Base-by-base conservation (phyloP, 2,113 vertebrate species). In the Erpornis zantholeuca region DNA sequence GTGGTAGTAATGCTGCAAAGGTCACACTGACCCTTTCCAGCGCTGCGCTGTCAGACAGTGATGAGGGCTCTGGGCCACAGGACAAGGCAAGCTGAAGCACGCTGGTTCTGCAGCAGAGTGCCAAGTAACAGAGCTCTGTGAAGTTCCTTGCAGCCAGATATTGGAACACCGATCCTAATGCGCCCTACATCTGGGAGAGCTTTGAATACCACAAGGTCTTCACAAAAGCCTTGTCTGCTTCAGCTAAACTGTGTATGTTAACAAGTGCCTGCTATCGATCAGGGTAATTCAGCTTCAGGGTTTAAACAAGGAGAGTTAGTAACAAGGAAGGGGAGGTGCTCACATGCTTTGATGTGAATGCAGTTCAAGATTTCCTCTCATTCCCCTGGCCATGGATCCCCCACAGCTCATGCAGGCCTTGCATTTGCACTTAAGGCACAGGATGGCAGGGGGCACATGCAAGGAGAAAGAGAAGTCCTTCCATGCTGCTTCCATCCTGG, bases 241-340 rank as follows among this genome's bases (percentile, higher is more conserved):
- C 93, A 90, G 87, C 79, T 93, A 70, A 95, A 96, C 54, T 75
- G 79, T 38, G 76, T 90, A 88, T 59, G 87, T 94, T 95, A 96
- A 95, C 92, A 95, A 96, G 73, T 36, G 73, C 44, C 63, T 90
- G 57, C 63, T 91, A 92, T 87, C 40, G 95, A 96, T 95, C 91
- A 72, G 13, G 40, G 54, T 77, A 96, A 96, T 92, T 90, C 91
- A 94, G 85, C 84, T 87, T 76, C 64, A 90, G 80, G 80, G 93
- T 78, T 95, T 92, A 88, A 86, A 81, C 52, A 83, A 66, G 71
- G 21, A 59, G 63, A 91, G 57, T 50, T 52, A 78, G 70, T 49
- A 86, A 86, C 56, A 92, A 70, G 73, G 50, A 88, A 82, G 16
- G 49, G 61, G 81, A 94, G 73, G 57, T 57, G 47, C 77, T 94